Conservation (phyloP, 37 sponge, comb jelly and placozoan genomes). For the Theonella swinhoei region DNA sequence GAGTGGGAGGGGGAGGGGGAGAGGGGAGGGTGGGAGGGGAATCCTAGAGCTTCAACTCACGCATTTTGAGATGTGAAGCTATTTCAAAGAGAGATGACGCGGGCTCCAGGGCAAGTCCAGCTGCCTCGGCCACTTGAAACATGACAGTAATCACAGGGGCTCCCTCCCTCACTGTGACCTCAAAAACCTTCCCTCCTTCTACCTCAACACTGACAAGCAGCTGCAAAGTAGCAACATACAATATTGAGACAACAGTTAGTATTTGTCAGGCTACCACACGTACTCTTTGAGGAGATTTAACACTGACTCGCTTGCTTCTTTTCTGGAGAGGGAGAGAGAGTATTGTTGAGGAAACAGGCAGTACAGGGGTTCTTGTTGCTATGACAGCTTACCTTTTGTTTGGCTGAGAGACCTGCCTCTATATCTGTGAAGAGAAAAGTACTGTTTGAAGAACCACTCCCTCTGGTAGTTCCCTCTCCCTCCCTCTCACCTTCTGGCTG, state of each 20-base stretch:
- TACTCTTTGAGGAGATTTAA: not conserved
- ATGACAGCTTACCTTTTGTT: not conserved
- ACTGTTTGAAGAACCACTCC: too few relatives aligned
- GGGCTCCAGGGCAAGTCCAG: conserved; percentile 13
- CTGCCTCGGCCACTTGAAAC: conserved; percentile 33
- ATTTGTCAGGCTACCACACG: not conserved
- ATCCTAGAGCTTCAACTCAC: conserved; percentile 35
- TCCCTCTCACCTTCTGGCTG: not conserved
- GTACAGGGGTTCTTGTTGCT: too few relatives aligned
- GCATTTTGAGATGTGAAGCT: conserved; percentile 33
- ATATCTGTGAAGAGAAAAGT: not conserved
- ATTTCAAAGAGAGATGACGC: conserved; percentile 66
- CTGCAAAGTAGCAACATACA: too few relatives aligned
- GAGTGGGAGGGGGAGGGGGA: not conserved
- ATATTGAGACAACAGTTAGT: too few relatives aligned
- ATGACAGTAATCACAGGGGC: conserved; percentile 58
- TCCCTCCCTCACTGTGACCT: conserved; percentile 48
- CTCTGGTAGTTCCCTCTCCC: not conserved
- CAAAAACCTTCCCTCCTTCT: conserved; percentile 1
- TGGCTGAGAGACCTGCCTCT: not conserved
- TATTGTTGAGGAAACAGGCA: too few relatives aligned
- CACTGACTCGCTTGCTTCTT: not conserved
- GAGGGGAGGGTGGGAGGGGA: not conserved
- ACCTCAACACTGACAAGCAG: conserved; percentile 21
- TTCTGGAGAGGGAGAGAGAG: not conserved